Conservation (phyloP, 1,140 invertebrate species). For the Papilio dardanus region DNA sequence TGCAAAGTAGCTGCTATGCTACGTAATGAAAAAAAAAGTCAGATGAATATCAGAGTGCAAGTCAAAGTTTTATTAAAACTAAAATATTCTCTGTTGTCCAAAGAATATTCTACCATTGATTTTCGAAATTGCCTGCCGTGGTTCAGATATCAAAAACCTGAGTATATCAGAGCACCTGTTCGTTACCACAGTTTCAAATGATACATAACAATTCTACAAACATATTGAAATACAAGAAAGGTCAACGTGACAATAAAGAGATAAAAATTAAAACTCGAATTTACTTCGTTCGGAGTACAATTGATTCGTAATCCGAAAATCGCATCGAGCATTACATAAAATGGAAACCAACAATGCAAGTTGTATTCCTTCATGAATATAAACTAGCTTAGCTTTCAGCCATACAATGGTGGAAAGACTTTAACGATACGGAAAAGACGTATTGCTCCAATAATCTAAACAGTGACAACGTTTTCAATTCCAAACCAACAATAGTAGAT, state of each 20-base stretch:
- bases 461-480: neutral
- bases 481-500: neutral
- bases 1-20: too few species aligned
- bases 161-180: too few species aligned
- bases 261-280: slow-evolving; percentile 19
- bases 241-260: slow-evolving; percentile 14
- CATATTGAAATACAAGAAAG: neutral
- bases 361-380: slow-evolving; percentile 28
- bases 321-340: slow-evolving; percentile 25
- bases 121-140: too few species aligned
- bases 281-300: slow-evolving; percentile 14
- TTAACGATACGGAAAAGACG: neutral
- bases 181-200: too few species aligned
- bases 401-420: slow-evolving; percentile 1
- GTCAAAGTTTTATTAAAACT: too few species aligned
- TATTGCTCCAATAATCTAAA: neutral
- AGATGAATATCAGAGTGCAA: too few species aligned
- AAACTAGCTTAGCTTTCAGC: slow-evolving; percentile 13
- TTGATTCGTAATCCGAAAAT: slow-evolving; percentile 26
- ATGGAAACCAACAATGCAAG: slow-evolving; percentile 17
- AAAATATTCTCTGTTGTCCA: too few species aligned
- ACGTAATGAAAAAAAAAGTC: too few species aligned
- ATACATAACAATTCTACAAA: too few species aligned
- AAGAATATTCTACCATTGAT: too few species aligned
- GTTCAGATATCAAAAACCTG: too few species aligned